Percentiles rank a stretch among this genome's conserved stretches.
These are phyloP conservation scores for Oncopodura yosiiana DNA, from an alignment of 1,140 invertebrate species.

Conservation along the genomic window DNA sequence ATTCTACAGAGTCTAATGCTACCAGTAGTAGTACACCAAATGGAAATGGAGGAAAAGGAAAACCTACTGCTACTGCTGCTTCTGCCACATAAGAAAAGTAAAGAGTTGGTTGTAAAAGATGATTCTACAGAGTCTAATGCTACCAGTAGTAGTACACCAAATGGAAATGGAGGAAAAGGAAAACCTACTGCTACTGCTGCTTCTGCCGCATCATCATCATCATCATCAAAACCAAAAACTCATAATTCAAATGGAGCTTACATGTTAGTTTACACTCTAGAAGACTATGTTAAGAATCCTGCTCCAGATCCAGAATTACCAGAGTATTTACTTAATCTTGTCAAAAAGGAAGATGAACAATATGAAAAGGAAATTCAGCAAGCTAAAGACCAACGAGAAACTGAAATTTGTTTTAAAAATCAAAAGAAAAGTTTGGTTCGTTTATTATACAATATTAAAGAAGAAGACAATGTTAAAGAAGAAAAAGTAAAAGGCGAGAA, in stretches of 20 bases:
- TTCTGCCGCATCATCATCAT: neutral
- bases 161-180: constrained; percentile 4
- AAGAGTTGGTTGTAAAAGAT: neutral
- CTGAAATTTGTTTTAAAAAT: no score
- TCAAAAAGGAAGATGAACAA: constrained; percentile 41
- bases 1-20: neutral
- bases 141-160: neutral
- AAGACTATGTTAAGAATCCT: constrained; percentile 48
- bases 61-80: neutral
- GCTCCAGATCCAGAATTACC: constrained; percentile 34
- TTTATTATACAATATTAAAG: no score
- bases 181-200: neutral
- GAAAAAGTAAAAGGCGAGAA: no score
- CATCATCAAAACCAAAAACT: neutral
- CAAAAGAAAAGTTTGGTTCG: no score
- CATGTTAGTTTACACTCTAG: constrained; percentile 31
- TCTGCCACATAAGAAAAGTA: neutral
- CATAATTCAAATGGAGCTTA: constrained; percentile 39
- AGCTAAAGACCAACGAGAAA: constrained; percentile 38
- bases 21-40: neutral
- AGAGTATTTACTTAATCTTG: constrained; percentile 36
- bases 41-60: constrained; percentile 3
- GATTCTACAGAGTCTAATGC: neutral
- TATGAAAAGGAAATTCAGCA: constrained; percentile 43
- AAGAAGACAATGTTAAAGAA: no score